Evolutionary conservation across 2,797 vertebrate species (phyloP).

Genomic region (Cossypha heuglini): DNA sequence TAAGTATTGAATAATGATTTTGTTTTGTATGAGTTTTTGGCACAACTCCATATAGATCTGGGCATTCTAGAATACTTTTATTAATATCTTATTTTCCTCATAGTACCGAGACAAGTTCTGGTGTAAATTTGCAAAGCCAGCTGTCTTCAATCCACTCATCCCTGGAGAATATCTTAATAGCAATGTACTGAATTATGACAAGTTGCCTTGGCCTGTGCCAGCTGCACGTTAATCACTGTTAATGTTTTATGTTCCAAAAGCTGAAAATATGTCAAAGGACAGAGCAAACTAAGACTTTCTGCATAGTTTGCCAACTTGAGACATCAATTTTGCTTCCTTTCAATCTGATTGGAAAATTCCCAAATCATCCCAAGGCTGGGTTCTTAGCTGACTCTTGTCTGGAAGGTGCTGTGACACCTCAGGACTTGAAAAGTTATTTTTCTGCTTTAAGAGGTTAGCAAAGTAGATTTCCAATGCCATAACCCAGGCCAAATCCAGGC

Average conservation of each 20-base stretch:
- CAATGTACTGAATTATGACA: neutral
- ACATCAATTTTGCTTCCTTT: neutral
- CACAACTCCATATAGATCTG: neutral
- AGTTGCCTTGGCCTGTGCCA: neutral
- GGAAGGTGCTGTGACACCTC: neutral
- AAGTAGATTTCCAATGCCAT: neutral
- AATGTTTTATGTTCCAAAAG: neutral
- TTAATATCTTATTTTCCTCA: neutral
- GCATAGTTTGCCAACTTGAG: neutral
- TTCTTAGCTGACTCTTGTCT: neutral
- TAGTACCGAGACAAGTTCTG: neutral
- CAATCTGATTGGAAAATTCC: neutral
- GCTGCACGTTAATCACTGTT: neutral
- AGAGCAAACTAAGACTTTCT: neutral
- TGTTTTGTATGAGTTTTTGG: constrained; percentile 22
- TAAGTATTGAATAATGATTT: constrained; percentile 4
- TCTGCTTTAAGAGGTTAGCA: neutral
- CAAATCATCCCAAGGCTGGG: neutral
- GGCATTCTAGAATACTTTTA: constrained; percentile 12
- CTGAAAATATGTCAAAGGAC: constrained; percentile 19
- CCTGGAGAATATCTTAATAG: neutral
- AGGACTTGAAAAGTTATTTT: neutral
- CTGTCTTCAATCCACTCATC: neutral
- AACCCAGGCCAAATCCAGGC: neutral
- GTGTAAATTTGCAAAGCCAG: constrained; percentile 28